A percentile compares a stretch with the other conserved stretches of the same genome.
Evolutionary conservation across 2,888 invertebrate genomes (phyloP).

Genomic region (Aspidiotus destructor): DNA sequence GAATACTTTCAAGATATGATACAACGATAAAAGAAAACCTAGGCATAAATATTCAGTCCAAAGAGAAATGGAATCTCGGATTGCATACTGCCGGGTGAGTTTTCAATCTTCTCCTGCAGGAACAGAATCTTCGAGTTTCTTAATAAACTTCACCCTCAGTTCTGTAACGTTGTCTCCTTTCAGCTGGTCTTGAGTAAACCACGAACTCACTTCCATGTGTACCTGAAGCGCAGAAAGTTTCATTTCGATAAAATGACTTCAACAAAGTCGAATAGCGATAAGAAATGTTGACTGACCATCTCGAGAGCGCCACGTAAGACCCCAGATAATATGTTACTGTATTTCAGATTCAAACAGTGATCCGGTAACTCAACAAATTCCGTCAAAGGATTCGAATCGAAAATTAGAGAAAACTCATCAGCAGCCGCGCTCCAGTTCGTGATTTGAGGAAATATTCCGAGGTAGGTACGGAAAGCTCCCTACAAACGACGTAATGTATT

Average conservation of each 20-base stretch:
- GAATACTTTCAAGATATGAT: no score
- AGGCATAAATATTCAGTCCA: no score
- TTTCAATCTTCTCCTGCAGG: slow-evolving; percentile 94
- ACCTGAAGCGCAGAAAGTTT: slow-evolving; percentile 41
- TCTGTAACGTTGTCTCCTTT: slow-evolving; percentile 92
- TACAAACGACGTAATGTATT: slow-evolving; percentile 40
- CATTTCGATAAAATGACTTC: background rate
- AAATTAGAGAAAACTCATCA: slow-evolving; percentile 91
- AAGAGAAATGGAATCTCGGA: no score
- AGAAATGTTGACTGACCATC: slow-evolving; percentile 59
- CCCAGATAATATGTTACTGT: slow-evolving; percentile 87
- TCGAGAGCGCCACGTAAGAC: slow-evolving; percentile 87
- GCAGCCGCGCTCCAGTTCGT: slow-evolving; percentile 89
- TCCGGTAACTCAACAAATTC: slow-evolving; percentile 95
- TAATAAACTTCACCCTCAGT: slow-evolving; percentile 85
- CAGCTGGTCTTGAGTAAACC: slow-evolving; percentile 89
- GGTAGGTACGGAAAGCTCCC: slow-evolving; percentile 65
- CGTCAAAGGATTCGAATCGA: slow-evolving; percentile 90
- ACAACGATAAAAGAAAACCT: no score
- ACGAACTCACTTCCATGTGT: slow-evolving; percentile 87
- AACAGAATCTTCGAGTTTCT: slow-evolving; percentile 91
- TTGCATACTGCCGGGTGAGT: no score
- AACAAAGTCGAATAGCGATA: background rate
- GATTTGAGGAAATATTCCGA: slow-evolving; percentile 85
- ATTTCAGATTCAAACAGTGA: slow-evolving; percentile 69